A percentile compares a stretch with the other conserved stretches of the same genome.
These are phyloP conservation scores for Pyxicephalus adspersus DNA, from an alignment of 2,113 vertebrate genomes.

Conservation along the genomic window DNA sequence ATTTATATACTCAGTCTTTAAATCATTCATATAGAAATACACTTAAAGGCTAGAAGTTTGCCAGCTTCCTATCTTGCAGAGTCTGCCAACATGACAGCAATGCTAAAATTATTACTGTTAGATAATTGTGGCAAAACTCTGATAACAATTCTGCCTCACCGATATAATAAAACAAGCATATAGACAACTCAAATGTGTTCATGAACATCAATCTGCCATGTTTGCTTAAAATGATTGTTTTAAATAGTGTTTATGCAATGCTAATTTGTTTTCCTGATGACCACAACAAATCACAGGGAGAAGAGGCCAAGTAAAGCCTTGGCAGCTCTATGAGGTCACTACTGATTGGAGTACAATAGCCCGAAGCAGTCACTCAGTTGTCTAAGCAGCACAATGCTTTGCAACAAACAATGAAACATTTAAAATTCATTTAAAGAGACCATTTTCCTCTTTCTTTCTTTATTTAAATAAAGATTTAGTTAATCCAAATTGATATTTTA, in stretches of 20 bases:
- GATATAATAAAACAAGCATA: slow-evolving; percentile 19
- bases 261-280: slow-evolving; percentile 18
- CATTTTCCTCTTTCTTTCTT: no score
- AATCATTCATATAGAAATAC: no score
- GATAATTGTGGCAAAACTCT: no score
- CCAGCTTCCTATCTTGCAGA: no score
- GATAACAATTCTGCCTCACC: slow-evolving; percentile 4
- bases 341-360: slow-evolving; percentile 41
- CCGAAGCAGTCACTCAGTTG: slow-evolving; percentile 9
- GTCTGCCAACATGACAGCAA: no score
- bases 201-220: slow-evolving; percentile 34
- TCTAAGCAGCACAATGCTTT: neutral
- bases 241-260: slow-evolving; percentile 31
- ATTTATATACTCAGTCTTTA: no score
- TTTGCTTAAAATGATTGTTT: slow-evolving; percentile 39
- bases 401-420: neutral
- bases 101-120: no score
- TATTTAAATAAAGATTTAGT: no score
- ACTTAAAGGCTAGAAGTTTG: no score
- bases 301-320: slow-evolving; percentile 26
- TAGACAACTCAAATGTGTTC: slow-evolving; percentile 1
- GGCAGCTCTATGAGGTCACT: slow-evolving; percentile 25
- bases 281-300: slow-evolving; percentile 44
- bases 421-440: neutral
- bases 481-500: no score